Evolutionary conservation across 1,140 invertebrate genomes (phyloP).

Genomic region (Drosophila oshimai): DNA sequence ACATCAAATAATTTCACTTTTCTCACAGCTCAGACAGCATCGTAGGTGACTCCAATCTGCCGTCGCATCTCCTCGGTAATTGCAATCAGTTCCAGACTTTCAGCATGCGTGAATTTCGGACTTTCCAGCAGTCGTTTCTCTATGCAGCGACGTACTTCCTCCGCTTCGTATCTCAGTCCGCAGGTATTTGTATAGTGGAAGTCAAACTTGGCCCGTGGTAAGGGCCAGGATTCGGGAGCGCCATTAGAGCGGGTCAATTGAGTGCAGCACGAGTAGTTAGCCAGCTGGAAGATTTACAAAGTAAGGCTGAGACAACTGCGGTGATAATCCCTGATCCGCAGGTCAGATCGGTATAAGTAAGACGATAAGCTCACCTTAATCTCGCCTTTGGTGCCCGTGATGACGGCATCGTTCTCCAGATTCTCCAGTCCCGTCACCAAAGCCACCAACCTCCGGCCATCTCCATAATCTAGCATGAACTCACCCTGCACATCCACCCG

Average conservation of each 20-base stretch:
- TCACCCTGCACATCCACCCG: constrained; percentile 88
- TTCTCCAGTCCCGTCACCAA: constrained; percentile 83
- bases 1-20: background rate
- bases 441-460: constrained; percentile 85
- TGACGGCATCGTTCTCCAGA: constrained; percentile 86
- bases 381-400: constrained; percentile 87
- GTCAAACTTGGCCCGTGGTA: constrained; percentile 84
- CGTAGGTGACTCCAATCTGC: constrained; percentile 86
- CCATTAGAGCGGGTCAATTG: constrained; percentile 69
- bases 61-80: constrained; percentile 86
- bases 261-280: constrained; percentile 82
- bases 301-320: background rate
- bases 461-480: constrained; percentile 86
- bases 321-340: constrained; percentile 11
- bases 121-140: constrained; percentile 86
- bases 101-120: constrained; percentile 84
- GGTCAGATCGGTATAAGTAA: background rate
- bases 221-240: constrained; percentile 82
- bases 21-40: constrained; percentile 3
- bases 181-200: constrained; percentile 87
- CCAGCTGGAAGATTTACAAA: constrained; percentile 63
- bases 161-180: constrained; percentile 89
- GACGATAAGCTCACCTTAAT: constrained; percentile 83
- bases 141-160: constrained; percentile 88
- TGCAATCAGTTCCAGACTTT: constrained; percentile 85